Evolutionary conservation across 2,797 vertebrate genomes (phyloP).

Genomic region (Zenarchopterus dispar): DNA sequence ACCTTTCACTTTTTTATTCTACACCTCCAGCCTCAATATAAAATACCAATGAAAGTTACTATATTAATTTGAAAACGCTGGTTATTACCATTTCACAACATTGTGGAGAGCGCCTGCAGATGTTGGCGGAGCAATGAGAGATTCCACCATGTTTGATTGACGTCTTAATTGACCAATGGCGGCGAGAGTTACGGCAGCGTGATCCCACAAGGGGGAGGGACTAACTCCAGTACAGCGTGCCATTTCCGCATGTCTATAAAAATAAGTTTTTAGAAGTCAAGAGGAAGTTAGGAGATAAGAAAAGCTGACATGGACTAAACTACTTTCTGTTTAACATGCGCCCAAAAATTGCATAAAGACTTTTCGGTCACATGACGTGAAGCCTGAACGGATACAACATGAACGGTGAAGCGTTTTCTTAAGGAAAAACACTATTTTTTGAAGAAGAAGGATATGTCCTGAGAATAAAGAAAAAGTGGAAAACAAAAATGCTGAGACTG

Average conservation of each 20-base stretch:
- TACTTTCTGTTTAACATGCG: slow-evolving; percentile 9
- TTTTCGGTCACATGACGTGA: slow-evolving; percentile 66
- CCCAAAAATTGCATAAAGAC: slow-evolving; percentile 1
- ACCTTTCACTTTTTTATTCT: no score
- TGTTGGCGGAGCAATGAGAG: slow-evolving; percentile 36
- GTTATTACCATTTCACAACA: slow-evolving; percentile 5
- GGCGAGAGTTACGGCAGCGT: slow-evolving; percentile 1
- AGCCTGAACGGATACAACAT: slow-evolving; percentile 10
- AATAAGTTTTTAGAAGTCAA: neutral
- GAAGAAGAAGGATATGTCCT: neutral
- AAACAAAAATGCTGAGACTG: slow-evolving; percentile 71
- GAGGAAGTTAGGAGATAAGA: slow-evolving; percentile 9
- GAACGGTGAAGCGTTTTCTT: slow-evolving; percentile 32
- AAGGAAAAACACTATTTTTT: slow-evolving; percentile 1
- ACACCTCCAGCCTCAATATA: no score
- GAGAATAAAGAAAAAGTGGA: neutral
- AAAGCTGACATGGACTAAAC: neutral
- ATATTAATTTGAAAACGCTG: neutral
- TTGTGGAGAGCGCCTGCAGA: neutral
- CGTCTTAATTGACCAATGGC: slow-evolving; percentile 50
- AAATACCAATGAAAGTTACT: no score
- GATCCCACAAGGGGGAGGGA: slow-evolving; percentile 42
- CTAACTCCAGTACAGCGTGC: slow-evolving; percentile 1
- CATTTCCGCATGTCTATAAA: slow-evolving; percentile 63
- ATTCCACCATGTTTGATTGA: slow-evolving; percentile 61